Evolutionary conservation across 2,797 vertebrate genomes (phyloP).

Genomic region (Caiman crocodilus): DNA sequence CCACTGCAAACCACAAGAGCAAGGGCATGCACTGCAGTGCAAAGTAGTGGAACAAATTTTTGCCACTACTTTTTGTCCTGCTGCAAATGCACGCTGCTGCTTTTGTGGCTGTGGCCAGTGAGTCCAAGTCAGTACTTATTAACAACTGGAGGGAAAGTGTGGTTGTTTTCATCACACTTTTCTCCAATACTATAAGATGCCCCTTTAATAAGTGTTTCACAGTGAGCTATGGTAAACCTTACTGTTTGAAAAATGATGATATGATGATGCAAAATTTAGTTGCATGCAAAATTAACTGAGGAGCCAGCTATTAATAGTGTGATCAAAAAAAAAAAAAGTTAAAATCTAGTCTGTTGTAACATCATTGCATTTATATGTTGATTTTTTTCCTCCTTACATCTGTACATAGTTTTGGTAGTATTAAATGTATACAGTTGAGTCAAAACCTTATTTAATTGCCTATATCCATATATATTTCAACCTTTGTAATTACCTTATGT

Average conservation of each 20-base stretch:
- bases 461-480: background rate
- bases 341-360: background rate
- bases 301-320: background rate
- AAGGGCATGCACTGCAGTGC: too few relatives aligned
- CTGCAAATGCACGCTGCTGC: too few relatives aligned
- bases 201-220: accelerated
- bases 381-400: background rate
- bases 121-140: background rate
- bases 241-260: background rate
- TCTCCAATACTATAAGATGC: accelerated
- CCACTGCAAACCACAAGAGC: too few relatives aligned
- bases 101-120: too few relatives aligned
- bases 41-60: too few relatives aligned
- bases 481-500: background rate
- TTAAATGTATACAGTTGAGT: background rate
- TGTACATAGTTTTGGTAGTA: background rate
- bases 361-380: background rate
- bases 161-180: background rate
- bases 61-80: too few relatives aligned
- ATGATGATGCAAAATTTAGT: background rate
- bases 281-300: background rate
- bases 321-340: background rate
- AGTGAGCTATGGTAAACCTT: background rate
- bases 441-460: background rate
- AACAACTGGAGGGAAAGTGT: background rate